phyloP scores from a whole-genome alignment of 2,888 invertebrate genomes.

The Thecocarcelia acutangulata region DNA sequence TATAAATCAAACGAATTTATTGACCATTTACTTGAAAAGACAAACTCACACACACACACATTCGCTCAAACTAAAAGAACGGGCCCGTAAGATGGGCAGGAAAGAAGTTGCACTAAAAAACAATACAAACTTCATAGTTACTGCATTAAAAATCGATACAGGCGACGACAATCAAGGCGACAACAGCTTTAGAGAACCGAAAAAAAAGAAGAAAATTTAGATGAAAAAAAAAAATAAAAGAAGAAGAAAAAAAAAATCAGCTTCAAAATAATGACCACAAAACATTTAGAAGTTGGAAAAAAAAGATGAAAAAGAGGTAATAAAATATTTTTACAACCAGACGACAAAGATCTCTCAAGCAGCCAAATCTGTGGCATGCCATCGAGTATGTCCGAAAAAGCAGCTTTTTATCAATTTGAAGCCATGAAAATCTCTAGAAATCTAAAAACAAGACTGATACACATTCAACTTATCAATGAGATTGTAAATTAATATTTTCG shows the following conservation, averaged over 20 bases:
- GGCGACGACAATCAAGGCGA: slow-evolving; percentile 62
- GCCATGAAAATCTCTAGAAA: slow-evolving; percentile 33
- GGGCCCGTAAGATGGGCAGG: slow-evolving; percentile 17
- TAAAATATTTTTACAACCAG: slow-evolving; percentile 61
- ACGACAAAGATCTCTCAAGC: slow-evolving; percentile 1
- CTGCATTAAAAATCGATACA: slow-evolving; percentile 47
- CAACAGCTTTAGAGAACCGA: slow-evolving; percentile 41
- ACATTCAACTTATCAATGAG: too few species aligned
- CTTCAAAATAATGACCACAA: slow-evolving; percentile 58
- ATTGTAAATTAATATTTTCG: slow-evolving; percentile 3
- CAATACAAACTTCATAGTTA: slow-evolving; percentile 51
- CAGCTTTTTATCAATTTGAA: slow-evolving; percentile 24
- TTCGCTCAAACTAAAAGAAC: neutral
- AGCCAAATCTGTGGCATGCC: neutral
- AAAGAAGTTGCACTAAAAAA: slow-evolving; percentile 49
- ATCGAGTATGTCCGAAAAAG: neutral
- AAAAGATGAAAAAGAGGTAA: slow-evolving; percentile 36
- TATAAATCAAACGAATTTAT: slow-evolving; percentile 72
- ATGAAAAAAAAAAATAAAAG: slow-evolving; percentile 16
- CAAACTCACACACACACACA: slow-evolving; percentile 11
- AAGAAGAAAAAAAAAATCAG: slow-evolving; percentile 9
- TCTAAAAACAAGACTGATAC: neutral
- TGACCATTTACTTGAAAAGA: slow-evolving; percentile 65
- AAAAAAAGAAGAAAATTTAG: slow-evolving; percentile 36
- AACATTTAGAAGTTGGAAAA: slow-evolving; percentile 55